Conservation (phyloP, 1,140 invertebrate species). For the Euura lappo region DNA sequence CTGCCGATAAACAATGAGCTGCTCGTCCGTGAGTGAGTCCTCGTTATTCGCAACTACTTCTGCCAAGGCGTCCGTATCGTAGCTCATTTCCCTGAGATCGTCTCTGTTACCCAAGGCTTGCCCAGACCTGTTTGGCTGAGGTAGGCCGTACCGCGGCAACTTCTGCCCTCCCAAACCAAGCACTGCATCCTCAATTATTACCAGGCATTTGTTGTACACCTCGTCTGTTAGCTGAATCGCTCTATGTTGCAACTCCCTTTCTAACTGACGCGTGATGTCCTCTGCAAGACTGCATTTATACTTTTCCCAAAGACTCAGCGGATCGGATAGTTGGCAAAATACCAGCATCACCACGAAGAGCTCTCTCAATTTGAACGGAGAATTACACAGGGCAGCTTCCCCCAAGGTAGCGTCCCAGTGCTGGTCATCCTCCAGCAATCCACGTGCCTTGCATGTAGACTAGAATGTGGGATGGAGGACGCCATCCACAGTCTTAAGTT, state of each 20-base stretch:
- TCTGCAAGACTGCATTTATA: neutral
- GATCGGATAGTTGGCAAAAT: conserved; percentile 23
- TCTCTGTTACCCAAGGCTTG: conserved; percentile 3
- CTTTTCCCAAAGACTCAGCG: conserved; percentile 18
- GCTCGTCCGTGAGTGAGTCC: neutral
- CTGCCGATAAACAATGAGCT: conserved; percentile 18
- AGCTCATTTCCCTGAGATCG: neutral
- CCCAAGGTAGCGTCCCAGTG: conserved; percentile 34
- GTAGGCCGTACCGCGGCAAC: neutral
- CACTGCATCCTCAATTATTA: neutral
- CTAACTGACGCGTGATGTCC: neutral
- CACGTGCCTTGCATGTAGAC: conserved; percentile 38
- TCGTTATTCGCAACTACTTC: neutral
- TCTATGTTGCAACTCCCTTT: neutral
- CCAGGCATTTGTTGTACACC: neutral
- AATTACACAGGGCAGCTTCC: conserved; percentile 20
- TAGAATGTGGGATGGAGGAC: conserved; percentile 37
- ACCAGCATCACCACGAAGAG: conserved; percentile 24
- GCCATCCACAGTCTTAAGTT: conserved; percentile 47
- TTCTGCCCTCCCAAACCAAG: neutral
- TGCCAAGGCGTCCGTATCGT: conserved; percentile 11
- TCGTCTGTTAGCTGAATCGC: neutral
- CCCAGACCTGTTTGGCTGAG: neutral
- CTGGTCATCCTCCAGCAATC: conserved; percentile 45
- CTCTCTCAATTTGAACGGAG: conserved; percentile 19